Evolutionary conservation across 2,888 invertebrate species (phyloP), one percentile per base, ranked within the genome.

Genomic region (Eretmocerus hayati): DNA sequence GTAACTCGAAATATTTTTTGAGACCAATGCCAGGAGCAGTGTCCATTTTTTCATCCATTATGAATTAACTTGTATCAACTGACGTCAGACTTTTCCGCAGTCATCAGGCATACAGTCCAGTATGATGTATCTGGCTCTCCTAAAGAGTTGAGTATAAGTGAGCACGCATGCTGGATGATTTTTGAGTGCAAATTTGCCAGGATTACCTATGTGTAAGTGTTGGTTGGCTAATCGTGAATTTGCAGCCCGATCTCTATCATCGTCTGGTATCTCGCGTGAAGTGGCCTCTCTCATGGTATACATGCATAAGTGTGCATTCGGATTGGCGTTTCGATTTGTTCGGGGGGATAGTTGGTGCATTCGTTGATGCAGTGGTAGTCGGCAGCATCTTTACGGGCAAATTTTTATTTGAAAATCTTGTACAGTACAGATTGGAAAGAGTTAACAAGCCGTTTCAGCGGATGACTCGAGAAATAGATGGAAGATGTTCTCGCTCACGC

Each of bases 251-350:
- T 23, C 42, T 42, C 26, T 23, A 36, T 23, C 42, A 42, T 26
- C 40, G 46, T 15, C 26, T 6, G 26, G 8, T 26, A 26, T n/a
- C n/a, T n/a, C n/a, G n/a, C n/a, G n/a, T n/a, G n/a, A n/a, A n/a
- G n/a, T n/a, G n/a, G n/a, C n/a, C n/a, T n/a, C n/a, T n/a, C n/a
- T n/a, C n/a, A n/a, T n/a, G n/a, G n/a, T n/a, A n/a, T n/a, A n/a
- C n/a, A n/a, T n/a, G n/a, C n/a, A n/a, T n/a, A n/a, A n/a, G n/a
- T n/a, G n/a, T n/a, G n/a, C n/a, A n/a, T n/a, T n/a, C n/a, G n/a
- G n/a, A n/a, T n/a, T n/a, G n/a, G n/a, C 33, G 35, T 38, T 33
- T 48, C 43, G 38, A 37, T 48, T 48, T 48, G 37, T 48, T 32
- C 13, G 33, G 33, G 37, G 19, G 22, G 37, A 37, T 11, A 48